These are phyloP conservation scores for Centrocercus urophasianus DNA, from an alignment of 2,113 vertebrate genomes.

Conservation along the genomic window DNA sequence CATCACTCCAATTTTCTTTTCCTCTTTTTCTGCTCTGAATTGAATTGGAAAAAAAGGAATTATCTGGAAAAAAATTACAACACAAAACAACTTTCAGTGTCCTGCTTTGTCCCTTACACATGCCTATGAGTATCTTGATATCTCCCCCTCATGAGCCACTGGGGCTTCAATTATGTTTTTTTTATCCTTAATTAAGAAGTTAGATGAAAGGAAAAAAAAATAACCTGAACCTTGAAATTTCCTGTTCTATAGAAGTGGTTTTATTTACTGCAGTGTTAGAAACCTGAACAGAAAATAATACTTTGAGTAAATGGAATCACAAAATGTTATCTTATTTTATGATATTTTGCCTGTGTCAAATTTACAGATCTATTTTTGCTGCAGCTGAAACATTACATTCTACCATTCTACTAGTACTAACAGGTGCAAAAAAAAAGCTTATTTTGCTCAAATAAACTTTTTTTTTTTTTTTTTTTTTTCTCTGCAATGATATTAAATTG, in stretches of 20 bases:
- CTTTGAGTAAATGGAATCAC: background rate
- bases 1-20: background rate
- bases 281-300: background rate
- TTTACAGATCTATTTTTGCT: background rate
- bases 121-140: background rate
- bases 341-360: background rate
- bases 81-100: background rate
- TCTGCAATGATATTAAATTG: background rate
- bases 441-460: background rate
- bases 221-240: background rate
- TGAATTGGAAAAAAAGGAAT: background rate
- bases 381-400: background rate
- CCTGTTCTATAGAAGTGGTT: background rate
- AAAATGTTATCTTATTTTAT: background rate
- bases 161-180: background rate
- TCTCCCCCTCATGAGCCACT: background rate
- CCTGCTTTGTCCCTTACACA: background rate
- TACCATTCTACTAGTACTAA: background rate
- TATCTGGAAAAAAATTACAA: background rate
- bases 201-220: background rate
- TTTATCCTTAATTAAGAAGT: background rate
- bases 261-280: background rate
- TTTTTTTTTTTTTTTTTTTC: background rate
- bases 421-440: background rate
- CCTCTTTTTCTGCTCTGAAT: background rate